A percentile compares a stretch with the other conserved stretches of the same genome.
Evolutionary conservation across 2,888 invertebrate species (phyloP).

Genomic region (Drosophila buzzatii): DNA sequence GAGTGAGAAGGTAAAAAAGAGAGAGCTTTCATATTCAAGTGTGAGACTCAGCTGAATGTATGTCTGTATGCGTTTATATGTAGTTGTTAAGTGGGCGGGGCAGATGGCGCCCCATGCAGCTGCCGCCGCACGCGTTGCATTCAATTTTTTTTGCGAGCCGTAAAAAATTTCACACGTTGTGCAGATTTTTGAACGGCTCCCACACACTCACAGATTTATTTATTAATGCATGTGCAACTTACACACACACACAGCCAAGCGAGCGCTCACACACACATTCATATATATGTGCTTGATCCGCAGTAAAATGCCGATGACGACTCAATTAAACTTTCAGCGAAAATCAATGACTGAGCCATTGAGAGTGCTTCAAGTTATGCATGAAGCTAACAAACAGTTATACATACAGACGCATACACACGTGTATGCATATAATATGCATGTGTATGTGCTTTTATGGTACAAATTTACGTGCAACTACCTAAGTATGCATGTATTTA

Average conservation of each 20-base stretch:
- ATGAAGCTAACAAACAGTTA: conserved; percentile 18
- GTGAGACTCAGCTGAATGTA: conserved; percentile 16
- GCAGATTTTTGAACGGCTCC: conserved; percentile 43
- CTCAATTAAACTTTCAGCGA: conserved; percentile 53
- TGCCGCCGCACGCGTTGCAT: conserved; percentile 47
- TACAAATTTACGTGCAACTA: neutral
- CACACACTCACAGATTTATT: conserved; percentile 16
- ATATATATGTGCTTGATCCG: conserved; percentile 5
- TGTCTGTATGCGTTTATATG: neutral
- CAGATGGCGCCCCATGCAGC: conserved; percentile 47
- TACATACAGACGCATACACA: neutral
- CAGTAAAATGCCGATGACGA: conserved; percentile 46
- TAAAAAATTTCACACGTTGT: conserved; percentile 48
- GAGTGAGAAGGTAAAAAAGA: conserved; percentile 15
- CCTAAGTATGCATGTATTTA: conserved; percentile 10
- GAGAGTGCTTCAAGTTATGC: conserved; percentile 48
- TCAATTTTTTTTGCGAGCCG: conserved; percentile 26
- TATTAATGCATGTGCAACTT: conserved; percentile 20
- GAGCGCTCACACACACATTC: neutral
- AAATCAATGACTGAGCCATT: conserved; percentile 58
- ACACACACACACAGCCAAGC: neutral
- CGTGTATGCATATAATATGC: neutral
- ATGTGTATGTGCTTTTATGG: neutral
- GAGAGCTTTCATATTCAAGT: conserved; percentile 35
- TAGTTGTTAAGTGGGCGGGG: conserved; percentile 24